These are phyloP conservation scores for Hoplodrina blanda DNA, from an alignment of 2,888 invertebrate species.

Conservation along the genomic window DNA sequence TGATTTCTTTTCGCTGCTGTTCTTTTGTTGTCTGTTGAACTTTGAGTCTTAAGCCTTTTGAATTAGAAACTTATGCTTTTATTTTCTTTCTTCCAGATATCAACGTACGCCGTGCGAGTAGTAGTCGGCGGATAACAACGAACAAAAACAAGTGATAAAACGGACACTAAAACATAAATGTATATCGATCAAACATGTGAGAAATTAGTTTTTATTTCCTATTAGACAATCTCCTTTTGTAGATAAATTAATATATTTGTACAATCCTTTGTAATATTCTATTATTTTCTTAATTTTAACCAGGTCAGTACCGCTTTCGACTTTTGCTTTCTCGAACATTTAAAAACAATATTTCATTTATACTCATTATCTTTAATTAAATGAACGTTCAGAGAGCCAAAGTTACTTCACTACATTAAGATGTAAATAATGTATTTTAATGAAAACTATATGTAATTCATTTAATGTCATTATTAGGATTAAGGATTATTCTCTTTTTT, in stretches of 20 bases:
- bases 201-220: constrained; percentile 75
- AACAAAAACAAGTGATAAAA: constrained; percentile 83
- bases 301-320: constrained; percentile 76
- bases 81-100: constrained; percentile 80
- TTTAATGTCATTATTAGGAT: constrained; percentile 81
- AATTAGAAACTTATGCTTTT: background rate
- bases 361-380: constrained; percentile 84
- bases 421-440: constrained; percentile 85
- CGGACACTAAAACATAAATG: constrained; percentile 75
- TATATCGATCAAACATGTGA: constrained; percentile 74
- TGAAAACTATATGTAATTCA: constrained; percentile 78
- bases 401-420: constrained; percentile 81
- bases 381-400: constrained; percentile 84
- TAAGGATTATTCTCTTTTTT: constrained; percentile 80
- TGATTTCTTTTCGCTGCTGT: too few relatives aligned
- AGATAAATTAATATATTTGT: constrained; percentile 81
- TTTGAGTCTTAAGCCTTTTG: too few relatives aligned
- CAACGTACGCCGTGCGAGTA: constrained; percentile 88
- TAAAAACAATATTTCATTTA: constrained; percentile 72
- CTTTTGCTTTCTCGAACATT: constrained; percentile 74
- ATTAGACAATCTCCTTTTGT: constrained; percentile 78
- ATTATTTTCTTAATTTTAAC: constrained; percentile 68
- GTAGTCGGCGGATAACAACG: constrained; percentile 86
- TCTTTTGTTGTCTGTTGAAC: too few relatives aligned
- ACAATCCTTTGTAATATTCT: constrained; percentile 71